Evolutionary conservation across 2,888 invertebrate species (phyloP), one percentile per base, ranked within the genome.

Genomic region (Acrobasis consociella): DNA sequence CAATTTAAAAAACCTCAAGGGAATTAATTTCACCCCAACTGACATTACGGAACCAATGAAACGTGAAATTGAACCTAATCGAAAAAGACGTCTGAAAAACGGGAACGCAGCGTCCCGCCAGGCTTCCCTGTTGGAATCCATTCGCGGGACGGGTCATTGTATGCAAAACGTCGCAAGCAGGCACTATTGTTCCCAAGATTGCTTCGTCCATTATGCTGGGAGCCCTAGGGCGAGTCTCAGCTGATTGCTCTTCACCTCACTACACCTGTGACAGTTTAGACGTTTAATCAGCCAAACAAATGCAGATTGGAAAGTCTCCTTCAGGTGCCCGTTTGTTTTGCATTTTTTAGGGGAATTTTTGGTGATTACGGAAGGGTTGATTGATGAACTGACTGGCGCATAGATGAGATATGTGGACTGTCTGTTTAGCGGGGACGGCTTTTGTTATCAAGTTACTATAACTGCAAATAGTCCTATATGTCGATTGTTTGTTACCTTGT

Each of bases 131-230:
- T 68, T 46, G 13, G 46, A 46, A 46, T n/a, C 46, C 46, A 46
- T 74, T 75, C 78, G 75, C 77, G 78, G 77, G 78, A 73, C 78
- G 78, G 80, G 83, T 84, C 86, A 88, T 89, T 90, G 89, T 91
- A 91, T 89, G 89, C 87, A 87, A 88, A 89, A 84, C 85, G 88
- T 89, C 89, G 79, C 80, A 80, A 74, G 81, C 89, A 89, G 87
- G 81, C 83, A 74, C 80, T 81, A 91, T 91, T 91, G 91, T 91
- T 85, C 86, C 80, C 81, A 82, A 91, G 90, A 91, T 89, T 89
- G 89, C 75, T 74, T 74, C 74, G 77, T 84, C 85, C 85, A 89
- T 89, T 89, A 89, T 87, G 82, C 85, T 81, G 75, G 69, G 71
- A 66, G 72, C 72, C 82, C 82, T 71, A 72, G 75, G 82, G 84